phyloP scores from a whole-genome alignment of 2,888 invertebrate genomes.

The Leptogaster cylindrica region DNA sequence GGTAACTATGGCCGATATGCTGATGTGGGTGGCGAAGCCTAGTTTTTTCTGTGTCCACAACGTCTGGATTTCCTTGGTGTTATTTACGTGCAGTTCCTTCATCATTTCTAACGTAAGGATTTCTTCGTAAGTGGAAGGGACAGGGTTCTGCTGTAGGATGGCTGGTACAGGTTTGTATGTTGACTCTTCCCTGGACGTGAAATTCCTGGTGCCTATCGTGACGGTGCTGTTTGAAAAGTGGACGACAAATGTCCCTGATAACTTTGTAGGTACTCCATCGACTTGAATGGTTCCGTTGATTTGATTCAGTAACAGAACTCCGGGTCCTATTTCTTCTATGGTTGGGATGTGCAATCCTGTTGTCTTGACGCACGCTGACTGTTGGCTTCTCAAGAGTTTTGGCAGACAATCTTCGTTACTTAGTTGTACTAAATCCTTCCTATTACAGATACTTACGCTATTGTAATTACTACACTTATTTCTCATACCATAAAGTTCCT shows the following conservation, averaged over 20 bases:
- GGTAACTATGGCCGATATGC: not conserved
- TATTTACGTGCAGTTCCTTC: not conserved
- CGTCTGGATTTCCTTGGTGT: not conserved
- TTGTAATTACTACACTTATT: not conserved
- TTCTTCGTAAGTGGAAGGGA: not conserved
- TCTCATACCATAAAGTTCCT: not conserved
- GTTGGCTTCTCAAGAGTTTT: not conserved
- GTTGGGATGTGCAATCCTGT: not conserved
- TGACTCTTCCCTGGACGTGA: not conserved
- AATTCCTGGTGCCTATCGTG: not conserved
- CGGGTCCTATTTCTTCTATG: not conserved
- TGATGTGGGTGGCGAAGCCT: not conserved
- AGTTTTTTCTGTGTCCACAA: not conserved
- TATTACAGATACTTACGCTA: conserved; percentile 4
- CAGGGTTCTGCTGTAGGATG: not conserved
- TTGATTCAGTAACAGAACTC: not conserved
- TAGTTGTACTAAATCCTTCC: not conserved
- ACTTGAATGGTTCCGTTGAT: not conserved
- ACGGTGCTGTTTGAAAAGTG: not conserved
- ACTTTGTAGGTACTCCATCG: not conserved
- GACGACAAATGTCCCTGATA: not conserved
- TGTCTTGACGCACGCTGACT: not conserved
- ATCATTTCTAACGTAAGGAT: not conserved
- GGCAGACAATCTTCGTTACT: not conserved
- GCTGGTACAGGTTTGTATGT: not conserved